These are phyloP conservation scores for Amphiprion clarkii DNA, from an alignment of 2,797 vertebrate genomes.

Conservation along the genomic window DNA sequence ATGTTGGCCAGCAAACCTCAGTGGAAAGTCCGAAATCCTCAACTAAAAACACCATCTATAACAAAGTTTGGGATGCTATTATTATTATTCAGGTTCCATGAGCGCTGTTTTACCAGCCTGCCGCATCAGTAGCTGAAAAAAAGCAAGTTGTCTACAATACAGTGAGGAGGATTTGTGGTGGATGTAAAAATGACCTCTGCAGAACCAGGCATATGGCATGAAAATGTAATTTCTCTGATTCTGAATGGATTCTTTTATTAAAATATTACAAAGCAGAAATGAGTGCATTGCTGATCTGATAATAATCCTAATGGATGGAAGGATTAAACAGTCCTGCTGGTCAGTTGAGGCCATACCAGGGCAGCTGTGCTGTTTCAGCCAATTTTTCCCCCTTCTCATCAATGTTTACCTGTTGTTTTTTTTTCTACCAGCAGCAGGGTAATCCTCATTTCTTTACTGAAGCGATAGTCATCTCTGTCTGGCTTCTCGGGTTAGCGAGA, in stretches of 20 bases:
- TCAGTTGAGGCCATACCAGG: conserved; percentile 44
- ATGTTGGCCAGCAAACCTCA: background rate
- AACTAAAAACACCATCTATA: background rate
- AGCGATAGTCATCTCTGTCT: conserved; percentile 48
- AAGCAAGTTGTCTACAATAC: background rate
- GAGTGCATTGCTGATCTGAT: conserved; percentile 24
- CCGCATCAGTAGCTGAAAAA: background rate
- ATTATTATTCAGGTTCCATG: background rate
- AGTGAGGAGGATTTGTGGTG: background rate
- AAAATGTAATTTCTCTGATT: conserved; percentile 29
- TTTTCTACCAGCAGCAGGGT: conserved; percentile 13
- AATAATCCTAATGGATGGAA: conserved; percentile 45
- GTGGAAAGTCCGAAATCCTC: conserved; percentile 28
- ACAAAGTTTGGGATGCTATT: conserved; percentile 2
- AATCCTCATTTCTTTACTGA: conserved; percentile 45
- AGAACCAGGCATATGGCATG: conserved; percentile 11
- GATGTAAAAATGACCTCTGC: conserved; percentile 11
- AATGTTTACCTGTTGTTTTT: conserved; percentile 9
- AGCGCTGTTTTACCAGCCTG: background rate
- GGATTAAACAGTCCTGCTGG: conserved; percentile 40
- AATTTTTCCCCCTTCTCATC: background rate
- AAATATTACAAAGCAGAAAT: conserved; percentile 25
- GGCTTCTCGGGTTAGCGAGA: conserved; percentile 25
- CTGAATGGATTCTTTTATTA: conserved; percentile 21
- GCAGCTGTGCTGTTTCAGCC: conserved; percentile 22